phyloP scores from a whole-genome alignment of 2,797 vertebrate species.

The Arremon brunneinucha region DNA sequence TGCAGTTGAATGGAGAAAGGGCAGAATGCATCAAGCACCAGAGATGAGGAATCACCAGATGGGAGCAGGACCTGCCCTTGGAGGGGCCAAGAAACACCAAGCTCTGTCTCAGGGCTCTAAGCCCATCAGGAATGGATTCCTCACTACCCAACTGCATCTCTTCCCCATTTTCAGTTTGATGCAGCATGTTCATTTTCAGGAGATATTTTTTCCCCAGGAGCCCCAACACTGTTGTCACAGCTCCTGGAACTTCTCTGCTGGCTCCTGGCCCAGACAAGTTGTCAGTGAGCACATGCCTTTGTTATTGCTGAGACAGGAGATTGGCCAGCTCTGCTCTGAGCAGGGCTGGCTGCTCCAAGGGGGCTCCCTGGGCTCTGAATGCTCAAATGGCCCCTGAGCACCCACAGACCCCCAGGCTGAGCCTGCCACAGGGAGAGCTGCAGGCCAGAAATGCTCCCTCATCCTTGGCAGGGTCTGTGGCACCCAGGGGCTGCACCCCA shows the following conservation, averaged over 20 bases:
- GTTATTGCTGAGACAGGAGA: background rate
- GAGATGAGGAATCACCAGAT: background rate
- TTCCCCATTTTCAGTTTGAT: background rate
- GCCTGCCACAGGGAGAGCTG: background rate
- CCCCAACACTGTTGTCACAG: background rate
- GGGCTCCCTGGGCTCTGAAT: fast-evolving
- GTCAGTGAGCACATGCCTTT: background rate
- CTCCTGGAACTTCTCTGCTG: slow-evolving; percentile 25
- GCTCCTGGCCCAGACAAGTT: background rate
- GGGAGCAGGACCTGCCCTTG: background rate
- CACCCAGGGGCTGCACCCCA: background rate
- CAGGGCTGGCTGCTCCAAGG: background rate
- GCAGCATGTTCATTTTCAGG: background rate
- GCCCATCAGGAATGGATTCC: background rate
- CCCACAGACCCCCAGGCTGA: background rate
- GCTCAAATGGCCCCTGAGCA: background rate
- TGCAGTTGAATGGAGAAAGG: background rate
- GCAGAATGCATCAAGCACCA: background rate
- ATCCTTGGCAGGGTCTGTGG: background rate
- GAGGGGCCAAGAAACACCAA: background rate
- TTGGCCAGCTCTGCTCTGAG: background rate
- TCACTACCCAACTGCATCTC: background rate
- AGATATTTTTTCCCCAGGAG: slow-evolving; percentile 10
- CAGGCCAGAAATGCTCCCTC: background rate
- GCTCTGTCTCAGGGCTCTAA: background rate